phyloP scores from a whole-genome alignment of 2,888 invertebrate species.

The Drosophila eohydei region DNA sequence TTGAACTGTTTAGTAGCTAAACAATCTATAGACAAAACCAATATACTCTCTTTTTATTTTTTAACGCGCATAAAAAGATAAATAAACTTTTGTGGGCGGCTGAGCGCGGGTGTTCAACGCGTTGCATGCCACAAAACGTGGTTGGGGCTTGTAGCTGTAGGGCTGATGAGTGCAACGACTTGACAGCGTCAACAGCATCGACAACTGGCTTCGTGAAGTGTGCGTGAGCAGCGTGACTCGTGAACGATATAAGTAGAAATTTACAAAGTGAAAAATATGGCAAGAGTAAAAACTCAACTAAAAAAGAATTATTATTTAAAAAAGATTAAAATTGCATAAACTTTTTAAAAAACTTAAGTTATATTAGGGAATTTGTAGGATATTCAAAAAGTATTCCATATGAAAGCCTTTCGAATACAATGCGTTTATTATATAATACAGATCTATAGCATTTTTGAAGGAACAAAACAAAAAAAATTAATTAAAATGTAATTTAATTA shows the following conservation, averaged over 20 bases:
- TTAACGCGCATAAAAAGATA: constrained; percentile 54
- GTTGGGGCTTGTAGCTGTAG: not conserved
- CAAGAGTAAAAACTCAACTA: not conserved
- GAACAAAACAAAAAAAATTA: no score
- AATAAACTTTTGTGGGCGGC: constrained; percentile 74
- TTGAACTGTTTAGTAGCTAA: not conserved
- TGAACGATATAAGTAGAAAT: not conserved
- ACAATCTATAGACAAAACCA: not conserved
- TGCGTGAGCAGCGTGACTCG: constrained; percentile 12
- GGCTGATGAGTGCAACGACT: constrained; percentile 84
- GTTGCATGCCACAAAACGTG: constrained; percentile 1
- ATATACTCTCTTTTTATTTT: not conserved
- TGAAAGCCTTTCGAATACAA: no score
- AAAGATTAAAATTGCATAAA: not conserved
- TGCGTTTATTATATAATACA: no score
- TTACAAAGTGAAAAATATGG: not conserved
- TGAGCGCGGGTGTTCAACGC: not conserved
- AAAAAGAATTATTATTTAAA: not conserved
- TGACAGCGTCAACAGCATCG: constrained; percentile 52
- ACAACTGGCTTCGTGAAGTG: constrained; percentile 22
- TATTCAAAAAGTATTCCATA: no score
- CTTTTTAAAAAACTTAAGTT: no score
- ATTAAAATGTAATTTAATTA: no score
- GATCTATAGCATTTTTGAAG: no score
- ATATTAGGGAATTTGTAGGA: no score